These are phyloP conservation scores for Drepana falcataria DNA, from an alignment of 2,888 invertebrate species.

Conservation along the genomic window DNA sequence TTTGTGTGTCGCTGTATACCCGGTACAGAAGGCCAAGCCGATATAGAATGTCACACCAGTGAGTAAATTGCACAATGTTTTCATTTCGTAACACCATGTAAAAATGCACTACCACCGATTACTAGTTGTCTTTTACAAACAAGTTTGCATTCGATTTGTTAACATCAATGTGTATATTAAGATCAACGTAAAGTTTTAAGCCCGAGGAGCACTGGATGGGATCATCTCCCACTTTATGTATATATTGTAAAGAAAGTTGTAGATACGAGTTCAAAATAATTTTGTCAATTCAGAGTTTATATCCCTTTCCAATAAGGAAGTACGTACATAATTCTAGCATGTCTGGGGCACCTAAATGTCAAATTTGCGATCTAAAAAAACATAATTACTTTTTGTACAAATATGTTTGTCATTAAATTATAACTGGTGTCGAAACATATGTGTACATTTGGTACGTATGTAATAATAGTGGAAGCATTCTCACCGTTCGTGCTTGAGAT, in stretches of 20 bases:
- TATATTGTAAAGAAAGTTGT: not conserved
- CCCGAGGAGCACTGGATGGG: not conserved
- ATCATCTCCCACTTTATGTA: not conserved
- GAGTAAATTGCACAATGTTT: constrained; percentile 39
- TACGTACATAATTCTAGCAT: constrained; percentile 3
- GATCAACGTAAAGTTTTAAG: not conserved
- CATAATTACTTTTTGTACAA: constrained; percentile 28
- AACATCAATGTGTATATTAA: too few relatives aligned
- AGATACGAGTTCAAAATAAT: not conserved
- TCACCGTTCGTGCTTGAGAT: constrained; percentile 79
- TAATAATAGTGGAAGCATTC: constrained; percentile 76
- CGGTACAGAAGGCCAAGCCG: constrained; percentile 85
- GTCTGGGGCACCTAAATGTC: constrained; percentile 23
- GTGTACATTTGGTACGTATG: constrained; percentile 33
- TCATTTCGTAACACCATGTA: constrained; percentile 58
- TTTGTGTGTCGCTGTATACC: constrained; percentile 90
- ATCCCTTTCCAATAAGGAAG: not conserved
- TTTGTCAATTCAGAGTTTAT: not conserved
- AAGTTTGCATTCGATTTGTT: not conserved
- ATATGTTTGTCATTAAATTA: constrained; percentile 30
- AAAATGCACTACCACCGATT: constrained; percentile 62
- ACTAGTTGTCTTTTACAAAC: not conserved
- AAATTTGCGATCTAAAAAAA: constrained; percentile 19
- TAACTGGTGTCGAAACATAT: constrained; percentile 37
- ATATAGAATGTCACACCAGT: constrained; percentile 83